phyloP scores from a whole-genome alignment of 2,797 vertebrate genomes.

The Crocidura indochinensis region DNA sequence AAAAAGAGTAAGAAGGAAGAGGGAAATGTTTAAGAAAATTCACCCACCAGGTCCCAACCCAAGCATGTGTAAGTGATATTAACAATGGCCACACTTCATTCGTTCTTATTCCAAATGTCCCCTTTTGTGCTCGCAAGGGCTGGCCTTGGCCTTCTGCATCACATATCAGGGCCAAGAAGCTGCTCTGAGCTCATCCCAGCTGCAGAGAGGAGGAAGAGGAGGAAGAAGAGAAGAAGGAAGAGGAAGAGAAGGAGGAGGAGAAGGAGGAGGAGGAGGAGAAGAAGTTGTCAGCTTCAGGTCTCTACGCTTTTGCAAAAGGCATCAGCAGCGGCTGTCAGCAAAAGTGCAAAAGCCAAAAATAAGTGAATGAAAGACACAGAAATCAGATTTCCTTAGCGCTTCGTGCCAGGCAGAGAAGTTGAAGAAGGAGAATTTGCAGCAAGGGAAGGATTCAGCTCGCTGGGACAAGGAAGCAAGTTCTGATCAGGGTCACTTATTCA shows the following conservation, averaged over 20 bases:
- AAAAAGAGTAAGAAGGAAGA: no score
- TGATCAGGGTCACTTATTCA: no score
- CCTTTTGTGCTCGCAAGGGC: constrained; percentile 18
- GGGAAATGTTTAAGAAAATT: constrained; percentile 24
- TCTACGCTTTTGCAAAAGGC: no score
- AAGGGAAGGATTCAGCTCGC: no score
- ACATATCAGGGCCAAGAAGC: not conserved
- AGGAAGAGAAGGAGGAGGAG: no score
- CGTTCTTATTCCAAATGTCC: constrained; percentile 25
- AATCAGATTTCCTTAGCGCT: no score
- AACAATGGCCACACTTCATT: not conserved
- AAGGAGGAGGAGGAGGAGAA: not conserved
- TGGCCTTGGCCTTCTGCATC: constrained; percentile 10
- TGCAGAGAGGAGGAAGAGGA: not conserved
- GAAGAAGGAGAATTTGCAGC: no score
- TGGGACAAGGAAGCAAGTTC: no score
- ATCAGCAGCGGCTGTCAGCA: no score
- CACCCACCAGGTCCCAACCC: not conserved
- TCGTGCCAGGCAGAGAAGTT: no score
- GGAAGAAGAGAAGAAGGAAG: not conserved
- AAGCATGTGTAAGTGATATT: constrained; percentile 1
- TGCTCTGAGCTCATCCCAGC: constrained; percentile 33
- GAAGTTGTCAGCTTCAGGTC: not conserved
- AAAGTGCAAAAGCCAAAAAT: no score
- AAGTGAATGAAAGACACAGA: no score